These are phyloP conservation scores for Carettochelys insculpta DNA, from an alignment of 2,113 vertebrate species.

Conservation along the genomic window DNA sequence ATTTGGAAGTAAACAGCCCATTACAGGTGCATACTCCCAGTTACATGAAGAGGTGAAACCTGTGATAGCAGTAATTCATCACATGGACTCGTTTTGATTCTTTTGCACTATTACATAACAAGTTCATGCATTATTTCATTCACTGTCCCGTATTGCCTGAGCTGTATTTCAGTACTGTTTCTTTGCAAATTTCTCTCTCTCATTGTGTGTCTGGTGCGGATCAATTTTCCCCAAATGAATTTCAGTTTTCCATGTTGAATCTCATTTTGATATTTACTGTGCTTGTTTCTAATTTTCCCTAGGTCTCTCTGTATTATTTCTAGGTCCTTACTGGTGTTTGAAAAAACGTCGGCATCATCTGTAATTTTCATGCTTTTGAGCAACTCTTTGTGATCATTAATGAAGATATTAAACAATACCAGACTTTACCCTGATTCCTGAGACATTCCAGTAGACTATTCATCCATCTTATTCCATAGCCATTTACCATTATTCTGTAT, in stretches of 20 bases:
- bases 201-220: constrained; percentile 2
- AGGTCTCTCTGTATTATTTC: constrained; percentile 32
- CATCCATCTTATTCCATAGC: neutral
- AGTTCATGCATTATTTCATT: neutral
- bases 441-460: neutral
- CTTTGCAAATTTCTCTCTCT: constrained; percentile 25
- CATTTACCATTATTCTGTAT: neutral
- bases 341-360: constrained; percentile 19
- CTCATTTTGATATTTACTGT: constrained; percentile 21
- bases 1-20: neutral
- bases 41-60: accelerated
- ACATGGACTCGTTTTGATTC: neutral
- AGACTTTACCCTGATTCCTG: neutral
- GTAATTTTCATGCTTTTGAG: constrained; percentile 23
- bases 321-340: constrained; percentile 6
- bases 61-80: neutral
- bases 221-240: constrained; percentile 45
- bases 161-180: neutral
- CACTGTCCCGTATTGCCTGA: neutral
- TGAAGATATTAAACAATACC: neutral
- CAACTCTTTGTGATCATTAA: neutral
- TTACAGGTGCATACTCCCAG: neutral
- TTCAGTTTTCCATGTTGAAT: constrained; percentile 42
- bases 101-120: neutral
- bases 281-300: constrained; percentile 30